Conservation (phyloP, 2,113 vertebrate genomes). For the Vidua macroura region DNA sequence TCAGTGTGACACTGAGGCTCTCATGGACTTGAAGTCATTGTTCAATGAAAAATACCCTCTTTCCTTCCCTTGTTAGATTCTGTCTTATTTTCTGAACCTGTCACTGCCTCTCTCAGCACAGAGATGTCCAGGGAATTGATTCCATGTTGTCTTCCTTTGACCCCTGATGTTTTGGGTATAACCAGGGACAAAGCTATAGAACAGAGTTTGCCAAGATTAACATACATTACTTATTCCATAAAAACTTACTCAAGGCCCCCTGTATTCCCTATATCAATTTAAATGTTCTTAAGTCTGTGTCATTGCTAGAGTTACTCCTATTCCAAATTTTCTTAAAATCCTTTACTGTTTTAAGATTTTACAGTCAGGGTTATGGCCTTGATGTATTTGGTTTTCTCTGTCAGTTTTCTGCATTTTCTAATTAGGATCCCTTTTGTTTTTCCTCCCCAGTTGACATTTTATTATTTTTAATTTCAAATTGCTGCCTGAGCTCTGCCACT, state of each 20-base stretch:
- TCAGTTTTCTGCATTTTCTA: not conserved
- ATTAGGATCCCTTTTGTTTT: not conserved
- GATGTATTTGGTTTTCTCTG: not conserved
- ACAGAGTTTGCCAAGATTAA: not conserved
- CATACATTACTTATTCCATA: not conserved
- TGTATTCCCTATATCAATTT: not conserved
- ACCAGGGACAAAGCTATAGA: not conserved
- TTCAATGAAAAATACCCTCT: not conserved
- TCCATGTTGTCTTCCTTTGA: not conserved
- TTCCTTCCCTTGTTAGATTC: not conserved
- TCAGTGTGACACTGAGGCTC: not conserved
- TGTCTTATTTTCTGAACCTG: not conserved
- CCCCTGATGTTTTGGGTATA: not conserved
- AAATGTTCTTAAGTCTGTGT: not conserved
- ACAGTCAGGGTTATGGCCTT: not conserved
- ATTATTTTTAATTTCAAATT: conserved; percentile 7
- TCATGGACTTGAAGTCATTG: not conserved
- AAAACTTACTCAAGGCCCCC: not conserved
- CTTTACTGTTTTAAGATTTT: not conserved
- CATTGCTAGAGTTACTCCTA: not conserved
- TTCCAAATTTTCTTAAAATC: not conserved
- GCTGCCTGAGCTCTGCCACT: not conserved
- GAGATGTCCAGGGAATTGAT: not conserved
- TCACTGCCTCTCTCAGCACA: not conserved
- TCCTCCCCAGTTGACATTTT: not conserved